These are phyloP conservation scores for Ptychadena robeensis DNA, from an alignment of 2,797 vertebrate species.

Conservation along the genomic window DNA sequence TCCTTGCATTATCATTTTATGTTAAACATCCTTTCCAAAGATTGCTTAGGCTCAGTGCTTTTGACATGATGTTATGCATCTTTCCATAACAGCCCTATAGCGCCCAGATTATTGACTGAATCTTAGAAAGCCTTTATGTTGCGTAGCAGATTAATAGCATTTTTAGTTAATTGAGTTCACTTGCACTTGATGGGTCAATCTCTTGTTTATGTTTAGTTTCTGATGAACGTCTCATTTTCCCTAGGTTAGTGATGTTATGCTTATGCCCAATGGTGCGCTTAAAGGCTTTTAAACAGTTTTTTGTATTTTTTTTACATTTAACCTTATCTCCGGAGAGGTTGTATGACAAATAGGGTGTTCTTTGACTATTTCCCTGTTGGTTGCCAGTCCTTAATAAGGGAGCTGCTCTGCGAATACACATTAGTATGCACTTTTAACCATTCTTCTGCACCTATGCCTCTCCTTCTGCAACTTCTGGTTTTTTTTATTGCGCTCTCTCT, in stretches of 20 bases:
- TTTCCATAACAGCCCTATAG: conserved; percentile 31
- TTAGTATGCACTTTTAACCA: too few relatives aligned
- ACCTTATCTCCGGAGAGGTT: too few relatives aligned
- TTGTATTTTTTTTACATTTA: too few relatives aligned
- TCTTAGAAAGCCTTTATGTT: conserved; percentile 5
- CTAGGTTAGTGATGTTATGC: not conserved
- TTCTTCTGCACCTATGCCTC: too few relatives aligned
- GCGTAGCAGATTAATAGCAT: not conserved
- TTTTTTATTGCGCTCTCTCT: too few relatives aligned
- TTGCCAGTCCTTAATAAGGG: too few relatives aligned
- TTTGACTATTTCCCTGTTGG: too few relatives aligned
- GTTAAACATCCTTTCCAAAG: conserved; percentile 53
- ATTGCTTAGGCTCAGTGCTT: conserved; percentile 40
- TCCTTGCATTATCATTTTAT: conserved; percentile 55
- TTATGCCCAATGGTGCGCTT: too few relatives aligned
- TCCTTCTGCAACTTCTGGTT: too few relatives aligned
- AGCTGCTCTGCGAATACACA: too few relatives aligned
- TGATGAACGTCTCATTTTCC: not conserved
- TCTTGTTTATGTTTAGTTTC: not conserved
- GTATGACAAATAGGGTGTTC: too few relatives aligned
- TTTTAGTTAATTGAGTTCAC: not conserved
- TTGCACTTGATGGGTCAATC: not conserved
- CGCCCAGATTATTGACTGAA: conserved; percentile 28
- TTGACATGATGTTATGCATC: conserved; percentile 55
- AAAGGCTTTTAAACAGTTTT: too few relatives aligned